These are phyloP conservation scores for Butastur rufipennis DNA, from an alignment of 2,113 vertebrate genomes.

Conservation along the genomic window DNA sequence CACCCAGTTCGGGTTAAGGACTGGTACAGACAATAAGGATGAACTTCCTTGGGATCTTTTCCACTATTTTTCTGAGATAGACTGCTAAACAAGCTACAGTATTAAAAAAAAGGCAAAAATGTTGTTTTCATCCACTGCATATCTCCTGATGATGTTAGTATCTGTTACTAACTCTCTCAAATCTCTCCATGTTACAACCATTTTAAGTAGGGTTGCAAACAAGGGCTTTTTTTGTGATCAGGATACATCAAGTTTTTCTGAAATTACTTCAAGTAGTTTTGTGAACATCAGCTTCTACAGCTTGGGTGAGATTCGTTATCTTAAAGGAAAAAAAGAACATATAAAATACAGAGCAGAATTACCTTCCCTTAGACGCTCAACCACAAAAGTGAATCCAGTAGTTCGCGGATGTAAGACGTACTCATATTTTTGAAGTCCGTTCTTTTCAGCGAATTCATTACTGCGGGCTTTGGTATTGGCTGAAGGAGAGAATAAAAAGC, in stretches of 20 bases:
- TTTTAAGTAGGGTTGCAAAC: not conserved
- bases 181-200: not conserved
- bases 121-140: not conserved
- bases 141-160: not conserved
- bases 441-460: constrained; percentile 86
- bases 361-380: constrained; percentile 90
- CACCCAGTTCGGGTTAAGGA: not conserved
- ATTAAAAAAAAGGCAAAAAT: not conserved
- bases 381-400: constrained; percentile 95
- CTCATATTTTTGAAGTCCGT: constrained; percentile 84
- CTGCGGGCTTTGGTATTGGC: constrained; percentile 89
- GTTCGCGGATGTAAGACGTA: constrained; percentile 94
- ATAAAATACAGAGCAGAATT: constrained; percentile 1
- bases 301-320: not conserved
- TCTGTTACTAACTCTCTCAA: not conserved
- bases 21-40: not conserved
- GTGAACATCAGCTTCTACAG: not conserved
- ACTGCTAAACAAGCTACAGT: not conserved
- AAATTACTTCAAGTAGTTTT: not conserved
- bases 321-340: not conserved
- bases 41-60: not conserved
- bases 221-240: not conserved
- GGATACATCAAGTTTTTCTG: not conserved
- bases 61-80: not conserved
- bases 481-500: constrained; percentile 56